Evolutionary conservation across 1,140 invertebrate species (phyloP).

Genomic region (Cydia pomonella): DNA sequence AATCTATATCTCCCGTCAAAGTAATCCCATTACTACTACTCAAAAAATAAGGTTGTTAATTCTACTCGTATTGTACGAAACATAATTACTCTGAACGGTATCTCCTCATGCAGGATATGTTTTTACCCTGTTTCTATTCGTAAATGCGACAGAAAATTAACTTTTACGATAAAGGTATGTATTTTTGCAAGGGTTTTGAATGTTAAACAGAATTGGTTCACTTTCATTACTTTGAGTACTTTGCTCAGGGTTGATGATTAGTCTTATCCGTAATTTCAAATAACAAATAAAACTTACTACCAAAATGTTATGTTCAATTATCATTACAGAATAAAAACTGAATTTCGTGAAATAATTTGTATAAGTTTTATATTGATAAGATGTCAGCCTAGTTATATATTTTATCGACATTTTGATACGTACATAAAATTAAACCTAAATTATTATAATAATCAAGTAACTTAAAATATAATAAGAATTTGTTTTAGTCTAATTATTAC

Average conservation of each 20-base stretch:
- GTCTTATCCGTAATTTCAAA: not conserved
- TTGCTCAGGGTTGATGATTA: not conserved
- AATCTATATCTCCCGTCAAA: slow-evolving; percentile 46
- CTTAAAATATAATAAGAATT: slow-evolving; percentile 57
- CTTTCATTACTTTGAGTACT: slow-evolving; percentile 31
- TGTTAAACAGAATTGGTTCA: slow-evolving; percentile 35
- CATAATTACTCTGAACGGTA: slow-evolving; percentile 72
- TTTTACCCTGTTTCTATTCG: slow-evolving; percentile 58
- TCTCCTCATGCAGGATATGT: slow-evolving; percentile 65
- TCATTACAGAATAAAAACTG: too few relatives aligned
- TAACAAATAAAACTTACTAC: not conserved
- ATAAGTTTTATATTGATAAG: too few relatives aligned
- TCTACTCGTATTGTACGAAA: slow-evolving; percentile 22
- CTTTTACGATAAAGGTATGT: slow-evolving; percentile 50
- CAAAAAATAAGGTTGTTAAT: slow-evolving; percentile 49
- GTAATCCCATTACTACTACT: slow-evolving; percentile 43
- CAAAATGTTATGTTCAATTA: slow-evolving; percentile 38
- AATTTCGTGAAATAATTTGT: too few relatives aligned
- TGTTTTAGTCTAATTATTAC: not conserved
- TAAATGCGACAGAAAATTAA: slow-evolving; percentile 62
- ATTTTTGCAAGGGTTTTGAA: slow-evolving; percentile 37
- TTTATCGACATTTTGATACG: too few relatives aligned
- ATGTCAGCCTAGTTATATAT: too few relatives aligned
- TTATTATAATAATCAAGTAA: slow-evolving; percentile 29
- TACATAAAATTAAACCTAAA: too few relatives aligned